Evolutionary conservation across 1,140 invertebrate species (phyloP).

Genomic region (Rhopalosiphum maidis): DNA sequence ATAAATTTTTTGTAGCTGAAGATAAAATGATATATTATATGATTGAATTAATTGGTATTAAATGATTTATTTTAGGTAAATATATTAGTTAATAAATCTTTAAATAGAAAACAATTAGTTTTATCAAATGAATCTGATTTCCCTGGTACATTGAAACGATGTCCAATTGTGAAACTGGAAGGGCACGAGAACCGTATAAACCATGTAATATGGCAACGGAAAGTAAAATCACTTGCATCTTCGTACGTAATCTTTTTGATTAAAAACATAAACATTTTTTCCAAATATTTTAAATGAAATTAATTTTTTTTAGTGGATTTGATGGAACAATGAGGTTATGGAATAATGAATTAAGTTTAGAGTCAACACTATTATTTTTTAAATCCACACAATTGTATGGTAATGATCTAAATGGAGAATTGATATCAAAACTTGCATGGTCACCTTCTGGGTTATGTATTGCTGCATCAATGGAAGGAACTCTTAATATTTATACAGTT

Average conservation of each 20-base stretch:
- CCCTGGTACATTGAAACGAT: constrained; percentile 51
- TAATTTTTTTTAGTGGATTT: constrained; percentile 65
- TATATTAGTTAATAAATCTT: constrained; percentile 49
- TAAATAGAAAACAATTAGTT: constrained; percentile 18
- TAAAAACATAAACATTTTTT: background rate
- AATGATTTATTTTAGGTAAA: constrained; percentile 43
- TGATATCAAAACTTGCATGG: constrained; percentile 67
- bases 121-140: constrained; percentile 53
- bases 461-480: constrained; percentile 68
- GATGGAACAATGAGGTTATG: constrained; percentile 74
- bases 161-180: constrained; percentile 63
- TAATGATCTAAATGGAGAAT: constrained; percentile 67
- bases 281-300: background rate
- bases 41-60: background rate
- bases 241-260: constrained; percentile 61
- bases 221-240: constrained; percentile 65
- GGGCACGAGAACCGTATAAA: constrained; percentile 68
- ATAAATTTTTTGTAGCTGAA: background rate
- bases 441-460: constrained; percentile 67
- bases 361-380: constrained; percentile 70
- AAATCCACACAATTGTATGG: constrained; percentile 65
- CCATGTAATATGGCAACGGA: constrained; percentile 64
- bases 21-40: background rate
- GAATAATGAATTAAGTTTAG: constrained; percentile 65
- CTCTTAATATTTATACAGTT: constrained; percentile 66